Evolutionary conservation across 2,113 vertebrate species (phyloP).

Genomic region (Dryoscopus gambensis): DNA sequence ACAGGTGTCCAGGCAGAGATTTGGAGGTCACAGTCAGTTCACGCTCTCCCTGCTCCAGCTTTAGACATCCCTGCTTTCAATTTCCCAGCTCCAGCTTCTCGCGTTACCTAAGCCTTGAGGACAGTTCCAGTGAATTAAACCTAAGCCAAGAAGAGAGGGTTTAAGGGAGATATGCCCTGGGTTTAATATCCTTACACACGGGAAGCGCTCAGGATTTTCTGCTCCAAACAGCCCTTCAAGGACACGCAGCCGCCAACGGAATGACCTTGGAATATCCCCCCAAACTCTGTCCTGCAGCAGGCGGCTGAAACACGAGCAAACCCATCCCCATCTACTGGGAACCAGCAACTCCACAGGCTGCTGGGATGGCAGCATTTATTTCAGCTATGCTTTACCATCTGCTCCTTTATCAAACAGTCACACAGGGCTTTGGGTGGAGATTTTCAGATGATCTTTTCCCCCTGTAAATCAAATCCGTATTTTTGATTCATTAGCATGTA

Average conservation of each 20-base stretch:
- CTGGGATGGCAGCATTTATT: neutral
- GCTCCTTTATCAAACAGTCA: neutral
- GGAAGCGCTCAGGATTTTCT: neutral
- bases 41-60: neutral
- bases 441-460: neutral
- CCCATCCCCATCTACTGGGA: neutral
- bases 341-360: neutral
- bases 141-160: neutral
- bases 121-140: slow-evolving; percentile 17
- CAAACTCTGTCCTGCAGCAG: neutral
- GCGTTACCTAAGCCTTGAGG: neutral
- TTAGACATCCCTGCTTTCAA: neutral
- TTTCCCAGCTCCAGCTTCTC: neutral
- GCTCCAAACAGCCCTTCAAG: neutral
- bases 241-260: accelerated
- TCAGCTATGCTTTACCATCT: neutral
- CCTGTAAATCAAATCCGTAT: neutral
- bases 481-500: neutral
- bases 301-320: neutral
- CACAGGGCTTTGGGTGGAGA: neutral
- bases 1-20: slow-evolving; percentile 6
- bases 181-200: slow-evolving; percentile 1
- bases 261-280: neutral
- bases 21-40: neutral
- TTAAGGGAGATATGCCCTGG: neutral